Base-by-base conservation (phyloP, 2,113 vertebrate genomes). In the Corvus hawaiiensis region DNA sequence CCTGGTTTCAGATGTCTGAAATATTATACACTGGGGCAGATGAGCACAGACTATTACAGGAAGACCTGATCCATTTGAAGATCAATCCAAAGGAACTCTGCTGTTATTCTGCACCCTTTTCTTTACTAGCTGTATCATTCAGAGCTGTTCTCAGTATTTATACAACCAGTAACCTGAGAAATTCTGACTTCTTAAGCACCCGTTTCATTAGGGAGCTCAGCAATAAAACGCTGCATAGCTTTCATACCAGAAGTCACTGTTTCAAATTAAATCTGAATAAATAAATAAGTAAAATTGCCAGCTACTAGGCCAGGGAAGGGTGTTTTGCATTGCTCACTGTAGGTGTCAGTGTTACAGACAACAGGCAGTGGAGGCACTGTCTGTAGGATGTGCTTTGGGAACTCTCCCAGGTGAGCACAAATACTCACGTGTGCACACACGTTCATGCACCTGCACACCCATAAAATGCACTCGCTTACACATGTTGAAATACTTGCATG, bases 21-120 rank as follows among this genome's bases (percentile, higher is more conserved):
- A 95, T 59, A 12, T n/a, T 78, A 96, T 81, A 80, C 73, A 28
- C 33, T 59, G 80, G 32, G 73, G 83, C 74, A 80, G 87, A 90
- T 51, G 71, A 94, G 90, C 59, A 95, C 0, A 0, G 75, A 44
- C 90, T 86, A 77, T 92, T 90, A 96, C 55, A 88, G 74, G 87
- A 95, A 75, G 87, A 88, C 72, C 76, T 77, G 82, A 95, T 84
- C 94, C 87, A 84, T 67, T 4, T 76, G 82, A 90, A 81, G 79
- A 95, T 77, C 68, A 80, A 35, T 74, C 82, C 63, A 77, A 81
- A 91, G 62, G 59, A 93, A 48, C 90, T 73, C 94, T 79, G 81
- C 71, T 96, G 95, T 93, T 95, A 94, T 66, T 77, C 87, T 93
- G 93, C 82, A 94, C 87, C 82, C 89, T 86, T 80, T 96, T 80